Evolutionary conservation across 2,797 vertebrate genomes (phyloP), one percentile per base, ranked within the genome.

Genomic region (Mareca strepera): DNA sequence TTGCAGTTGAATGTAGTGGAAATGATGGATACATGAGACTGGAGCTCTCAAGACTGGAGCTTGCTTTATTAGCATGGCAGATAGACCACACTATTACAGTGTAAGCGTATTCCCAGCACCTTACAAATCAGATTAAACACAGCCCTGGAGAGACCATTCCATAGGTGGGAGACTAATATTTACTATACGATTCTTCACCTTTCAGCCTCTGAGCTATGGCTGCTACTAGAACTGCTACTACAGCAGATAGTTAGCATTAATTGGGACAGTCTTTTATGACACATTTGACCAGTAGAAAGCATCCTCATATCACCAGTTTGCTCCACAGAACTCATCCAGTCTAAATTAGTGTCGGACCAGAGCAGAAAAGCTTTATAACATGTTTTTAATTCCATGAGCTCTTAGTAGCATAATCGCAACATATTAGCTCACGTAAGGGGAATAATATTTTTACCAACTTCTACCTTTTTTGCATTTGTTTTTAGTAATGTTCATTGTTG

Each of bases 191-290:
- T 53, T 83, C 29, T 75, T 48, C 22, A 86, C 48, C 62, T 85
- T 87, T 77, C 31, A 28, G 48, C n/a, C 26, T 43, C 2, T 3
- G 26, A 67, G 29, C 60, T 26, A 31, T 1, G 6, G 68, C 31
- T 70, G n/a, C 59, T 62, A 31, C 44, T 39, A 35, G 6, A 74
- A 53, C 52, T 70, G n/a, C 59, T 62, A 31, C 41, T 41, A n/a
- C 7, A 74, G 53, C 52, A 91, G 35, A 35, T 77, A 70, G 74
- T 92, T 79, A 80, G 23, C 44, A 80, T 77, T 91, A 93, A 96
- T 68, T 81, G 60, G 13, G 10, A 29, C 6, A 60, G 72, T 21
- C 39, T 85, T 94, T 87, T 72, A 89, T 17, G 39, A 66, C 31
- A 68, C 44, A 48, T 29, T 82, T 77, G 43, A 87, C 31, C 12